These are phyloP conservation scores for Anthoscopus minutus DNA, from an alignment of 2,113 vertebrate genomes.

Conservation along the genomic window DNA sequence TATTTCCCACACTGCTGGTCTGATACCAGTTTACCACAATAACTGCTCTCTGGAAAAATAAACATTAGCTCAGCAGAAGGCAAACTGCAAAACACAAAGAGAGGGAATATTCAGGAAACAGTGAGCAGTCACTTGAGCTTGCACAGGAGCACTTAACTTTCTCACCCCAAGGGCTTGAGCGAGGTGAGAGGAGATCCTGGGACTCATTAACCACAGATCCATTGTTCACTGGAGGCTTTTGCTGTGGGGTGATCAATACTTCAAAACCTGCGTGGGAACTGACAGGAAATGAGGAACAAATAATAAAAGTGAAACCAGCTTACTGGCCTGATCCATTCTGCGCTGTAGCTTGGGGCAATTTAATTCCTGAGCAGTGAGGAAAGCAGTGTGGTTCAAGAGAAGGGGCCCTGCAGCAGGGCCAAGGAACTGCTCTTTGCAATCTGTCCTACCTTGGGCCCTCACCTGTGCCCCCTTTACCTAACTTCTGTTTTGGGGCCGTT, in stretches of 20 bases:
- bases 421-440: background rate
- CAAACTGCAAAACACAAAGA: conserved; percentile 21
- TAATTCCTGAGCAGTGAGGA: background rate
- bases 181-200: background rate
- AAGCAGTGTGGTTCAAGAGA: background rate
- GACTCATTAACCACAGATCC: conserved; percentile 9
- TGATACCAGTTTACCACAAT: conserved; percentile 36
- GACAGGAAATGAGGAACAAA: background rate
- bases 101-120: conserved; percentile 44
- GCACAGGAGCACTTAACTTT: conserved; percentile 40
- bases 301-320: background rate
- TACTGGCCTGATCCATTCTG: background rate
- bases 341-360: background rate
- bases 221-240: conserved; percentile 22
- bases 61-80: conserved; percentile 36
- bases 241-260: background rate
- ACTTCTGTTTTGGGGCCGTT: background rate
- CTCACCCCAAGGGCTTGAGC: background rate
- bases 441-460: background rate
- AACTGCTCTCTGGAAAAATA: background rate
- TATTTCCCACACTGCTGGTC: conserved; percentile 1
- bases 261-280: background rate
- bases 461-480: background rate
- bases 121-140: conserved; percentile 38
- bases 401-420: background rate